Conservation (phyloP, 2,888 invertebrate genomes). For the Plebejus melissa region DNA sequence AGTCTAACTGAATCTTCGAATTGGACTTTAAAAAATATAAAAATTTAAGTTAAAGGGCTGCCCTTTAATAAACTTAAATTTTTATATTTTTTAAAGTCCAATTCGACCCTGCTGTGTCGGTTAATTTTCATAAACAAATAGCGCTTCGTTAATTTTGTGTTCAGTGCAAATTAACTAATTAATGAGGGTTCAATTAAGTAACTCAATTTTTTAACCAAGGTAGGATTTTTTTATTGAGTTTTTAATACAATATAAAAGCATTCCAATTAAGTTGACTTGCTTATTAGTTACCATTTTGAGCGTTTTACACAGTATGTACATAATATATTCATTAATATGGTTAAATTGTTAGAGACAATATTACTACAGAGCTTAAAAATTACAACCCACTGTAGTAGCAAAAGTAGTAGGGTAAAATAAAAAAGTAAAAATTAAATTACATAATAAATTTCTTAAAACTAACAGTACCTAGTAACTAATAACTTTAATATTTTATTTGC, state of each 20-base stretch:
- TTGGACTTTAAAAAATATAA: too few relatives aligned
- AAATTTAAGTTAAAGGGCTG: too few relatives aligned
- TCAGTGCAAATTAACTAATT: not conserved
- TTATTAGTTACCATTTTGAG: too few relatives aligned
- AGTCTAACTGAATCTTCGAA: too few relatives aligned
- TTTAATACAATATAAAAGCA: too few relatives aligned
- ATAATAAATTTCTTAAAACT: not conserved
- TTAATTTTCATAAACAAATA: slow-evolving; percentile 2
- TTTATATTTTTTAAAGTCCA: not conserved
- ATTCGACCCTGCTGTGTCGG: not conserved
- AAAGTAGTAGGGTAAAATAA: not conserved
- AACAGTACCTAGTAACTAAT: not conserved
- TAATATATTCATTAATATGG: not conserved
- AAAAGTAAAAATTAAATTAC: not conserved
- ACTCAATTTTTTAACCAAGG: not conserved
- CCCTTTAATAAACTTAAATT: too few relatives aligned
- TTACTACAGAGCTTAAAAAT: not conserved
- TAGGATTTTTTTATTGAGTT: not conserved
- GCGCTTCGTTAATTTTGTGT: not conserved
- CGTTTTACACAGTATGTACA: too few relatives aligned
- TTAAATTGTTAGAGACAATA: not conserved
- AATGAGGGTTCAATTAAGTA: not conserved
- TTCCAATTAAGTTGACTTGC: too few relatives aligned
- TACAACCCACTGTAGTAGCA: not conserved
- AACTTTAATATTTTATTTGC: not conserved